Evolutionary conservation across 2,888 invertebrate genomes (phyloP), one percentile per base, ranked within the genome.

Genomic region (Pollenia angustigena): DNA sequence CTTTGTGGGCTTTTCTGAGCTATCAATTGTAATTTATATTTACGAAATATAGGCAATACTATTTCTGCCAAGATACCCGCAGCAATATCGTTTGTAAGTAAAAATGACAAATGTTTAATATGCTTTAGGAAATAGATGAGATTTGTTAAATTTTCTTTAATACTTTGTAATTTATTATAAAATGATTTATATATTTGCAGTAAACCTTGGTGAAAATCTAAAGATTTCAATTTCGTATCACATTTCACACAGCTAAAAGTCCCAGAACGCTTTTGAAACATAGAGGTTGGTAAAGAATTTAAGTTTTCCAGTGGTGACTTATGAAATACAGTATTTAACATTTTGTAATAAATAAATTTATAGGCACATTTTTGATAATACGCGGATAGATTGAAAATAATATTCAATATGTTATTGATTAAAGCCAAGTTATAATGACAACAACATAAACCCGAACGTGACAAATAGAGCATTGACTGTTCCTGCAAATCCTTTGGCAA

Each of bases 31-130:
- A 78, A 69, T 74, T 92, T 93, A 48, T 91, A 90, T 7, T 89
- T 88, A 8, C 92, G 89, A 81, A 93, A 93, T 44, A 92, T 90
- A 11, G 93, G 93, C 23, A 93, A 78, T 46, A 92, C 91, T 56
- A 93, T 91, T 72, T 93, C 92, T 0, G 92, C 91, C 46, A 93
- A 81, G 8, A 93, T 90, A 18, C 92, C 92, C 3, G 90, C 89
- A 2, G 92, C 91, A 85, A 93, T 88, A 74, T 92, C 92, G 50
- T 90, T 91, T 52, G 91, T 90, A 10, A 93, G 74, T 74, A 92
- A 68, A 81, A 91, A 90, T n/a, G 93, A 90, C 88, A 93, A 91
- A 84, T 92, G 92, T 78, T 91, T 91, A 3, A 93, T 88, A 84
- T 93, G 93, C 76, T 92, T 93, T 0, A 93, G 88, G 50, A 91